Evolutionary conservation across 2,888 invertebrate genomes (phyloP), one percentile per base, ranked within the genome.

Genomic region (Cordilura impudica): DNA sequence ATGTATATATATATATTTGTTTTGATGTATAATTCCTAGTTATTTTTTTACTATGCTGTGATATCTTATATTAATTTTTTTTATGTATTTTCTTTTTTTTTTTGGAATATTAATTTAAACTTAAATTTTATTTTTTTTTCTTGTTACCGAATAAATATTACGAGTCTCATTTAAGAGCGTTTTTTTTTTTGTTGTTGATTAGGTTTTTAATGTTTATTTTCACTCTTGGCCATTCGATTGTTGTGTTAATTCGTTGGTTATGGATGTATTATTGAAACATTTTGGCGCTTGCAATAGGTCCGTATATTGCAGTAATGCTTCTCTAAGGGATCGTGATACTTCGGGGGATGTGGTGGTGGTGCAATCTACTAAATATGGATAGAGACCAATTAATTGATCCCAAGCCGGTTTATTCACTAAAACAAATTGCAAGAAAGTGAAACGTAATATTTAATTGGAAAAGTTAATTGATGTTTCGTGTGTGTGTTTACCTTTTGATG

Each of bases 351-450:
- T 93, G 12, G 95, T 95, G 61, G 95, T 94, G 82, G 94, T 95
- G 86, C 96, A 96, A 86, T 96, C 94, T 54, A 97, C 98, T 84
- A 98, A 91, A 86, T 93, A 93, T 0, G 98, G 98, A 91, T 98
- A 98, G 31, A 98, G 91, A 19, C 91, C 95, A 85, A 98, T 98
- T 71, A 98, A 91, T 87, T 98, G 97, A 87, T 96, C 94, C 98
- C 98, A 98, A 0, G 98, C 97, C 18, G 93, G 93, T 83, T 93
- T 93, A 89, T 97, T 97, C 75, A 97, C 97, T 95, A 87, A 60
- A 91, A 91, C 78, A 61, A 12, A 29, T 60, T 39, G 12, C 4
- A n/a, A n/a, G 14, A 29, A 26, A 16, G n/a, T 16, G 1, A 1
- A 54, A 14, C 2, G 31, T 18, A n/a, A 39, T 54, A 12, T 4